These are phyloP conservation scores for Dreissena polymorpha DNA, from an alignment of 1,140 invertebrate species.

Conservation along the genomic window DNA sequence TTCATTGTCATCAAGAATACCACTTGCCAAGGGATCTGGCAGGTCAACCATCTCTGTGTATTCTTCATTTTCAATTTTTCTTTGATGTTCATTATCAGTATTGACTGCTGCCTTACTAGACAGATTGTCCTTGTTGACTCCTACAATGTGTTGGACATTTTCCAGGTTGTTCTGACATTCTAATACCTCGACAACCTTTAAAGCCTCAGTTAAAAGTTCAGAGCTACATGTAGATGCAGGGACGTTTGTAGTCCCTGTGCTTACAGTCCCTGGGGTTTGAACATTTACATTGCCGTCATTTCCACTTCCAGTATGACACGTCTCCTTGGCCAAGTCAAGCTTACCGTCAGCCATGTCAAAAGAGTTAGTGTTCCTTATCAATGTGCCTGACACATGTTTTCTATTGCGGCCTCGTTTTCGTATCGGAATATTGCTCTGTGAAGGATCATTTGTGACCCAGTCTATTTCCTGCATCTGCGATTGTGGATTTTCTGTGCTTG, in stretches of 20 bases:
- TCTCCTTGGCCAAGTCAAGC: too few relatives aligned
- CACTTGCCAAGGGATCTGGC: conserved; percentile 39
- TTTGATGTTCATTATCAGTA: not conserved
- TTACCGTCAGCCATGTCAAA: too few relatives aligned
- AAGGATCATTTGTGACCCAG: conserved; percentile 43
- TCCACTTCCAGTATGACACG: too few relatives aligned
- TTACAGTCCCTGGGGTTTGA: not conserved
- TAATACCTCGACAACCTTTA: too few relatives aligned
- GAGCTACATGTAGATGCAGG: too few relatives aligned
- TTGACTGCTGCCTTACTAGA: too few relatives aligned
- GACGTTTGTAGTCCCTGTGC: not conserved
- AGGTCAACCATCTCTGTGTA: not conserved
- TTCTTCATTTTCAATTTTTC: not conserved
- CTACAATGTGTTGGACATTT: not conserved
- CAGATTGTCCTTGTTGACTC: too few relatives aligned
- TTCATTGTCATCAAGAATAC: conserved; percentile 51
- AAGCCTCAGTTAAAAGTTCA: too few relatives aligned
- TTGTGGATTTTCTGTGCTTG: not conserved
- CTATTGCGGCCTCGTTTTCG: conserved; percentile 42
- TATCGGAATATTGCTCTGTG: conserved; percentile 50
- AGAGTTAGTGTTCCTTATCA: not conserved
- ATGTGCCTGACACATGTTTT: not conserved
- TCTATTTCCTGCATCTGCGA: conserved; percentile 11
- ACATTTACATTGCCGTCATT: too few relatives aligned
- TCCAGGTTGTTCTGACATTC: too few relatives aligned